Percentiles rank a stretch among this genome's conserved stretches.
These are phyloP conservation scores for Mythimna ferrago DNA, from an alignment of 2,888 invertebrate genomes.

Conservation along the genomic window DNA sequence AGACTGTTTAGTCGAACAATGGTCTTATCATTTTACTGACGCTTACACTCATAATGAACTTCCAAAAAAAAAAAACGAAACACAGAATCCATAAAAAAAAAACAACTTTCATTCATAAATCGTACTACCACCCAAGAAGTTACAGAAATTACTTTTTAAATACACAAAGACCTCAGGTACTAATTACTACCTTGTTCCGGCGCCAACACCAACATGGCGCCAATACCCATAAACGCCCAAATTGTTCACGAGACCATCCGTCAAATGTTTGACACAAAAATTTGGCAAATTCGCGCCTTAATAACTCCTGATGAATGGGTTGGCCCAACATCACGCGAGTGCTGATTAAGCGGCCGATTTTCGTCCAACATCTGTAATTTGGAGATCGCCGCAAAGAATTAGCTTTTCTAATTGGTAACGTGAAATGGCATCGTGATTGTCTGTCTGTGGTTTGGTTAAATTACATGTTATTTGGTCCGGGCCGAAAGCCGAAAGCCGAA, in stretches of 20 bases:
- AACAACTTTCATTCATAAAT: conserved; percentile 67
- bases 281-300: conserved; percentile 75
- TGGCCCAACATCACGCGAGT: conserved; percentile 65
- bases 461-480: conserved; percentile 82
- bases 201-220: conserved; percentile 70
- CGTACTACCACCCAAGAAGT: conserved; percentile 75
- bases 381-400: conserved; percentile 66
- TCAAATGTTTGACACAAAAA: conserved; percentile 77
- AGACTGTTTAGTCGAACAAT: conserved; percentile 40
- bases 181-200: conserved; percentile 63
- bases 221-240: conserved; percentile 57
- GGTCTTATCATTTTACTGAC: conserved; percentile 50
- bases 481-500: conserved; percentile 78
- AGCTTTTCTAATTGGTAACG: conserved; percentile 67
- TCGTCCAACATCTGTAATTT: conserved; percentile 68
- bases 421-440: conserved; percentile 78
- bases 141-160: conserved; percentile 66
- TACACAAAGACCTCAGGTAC: conserved; percentile 72
- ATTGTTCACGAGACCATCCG: conserved; percentile 68
- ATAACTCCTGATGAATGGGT: conserved; percentile 70
- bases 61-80: conserved; percentile 54
- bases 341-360: conserved; percentile 69
- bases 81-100: conserved; percentile 57
- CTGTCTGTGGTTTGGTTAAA: conserved; percentile 80
- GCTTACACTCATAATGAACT: conserved; percentile 47